Conservation (phyloP, 2,888 invertebrate species). For the Dryobotodes eremita region DNA sequence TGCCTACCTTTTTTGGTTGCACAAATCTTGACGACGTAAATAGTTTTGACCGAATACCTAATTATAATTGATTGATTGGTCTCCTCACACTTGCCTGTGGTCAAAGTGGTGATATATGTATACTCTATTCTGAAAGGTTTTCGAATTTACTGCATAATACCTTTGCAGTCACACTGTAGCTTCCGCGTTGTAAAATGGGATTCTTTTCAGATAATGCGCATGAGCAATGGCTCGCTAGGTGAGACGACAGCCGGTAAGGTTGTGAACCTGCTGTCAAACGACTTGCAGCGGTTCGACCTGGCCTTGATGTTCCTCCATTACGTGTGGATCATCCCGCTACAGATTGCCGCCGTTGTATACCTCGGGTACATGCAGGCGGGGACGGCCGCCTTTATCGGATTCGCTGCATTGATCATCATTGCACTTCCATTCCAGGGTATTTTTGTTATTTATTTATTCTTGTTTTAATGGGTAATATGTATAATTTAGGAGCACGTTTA, state of each 20-base stretch:
- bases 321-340: conserved; percentile 95
- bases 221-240: conserved; percentile 92
- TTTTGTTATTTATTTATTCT: neutral
- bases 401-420: conserved; percentile 92
- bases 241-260: conserved; percentile 97
- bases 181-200: neutral
- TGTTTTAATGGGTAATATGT: neutral
- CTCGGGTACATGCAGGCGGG: conserved; percentile 93
- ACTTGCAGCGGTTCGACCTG: conserved; percentile 96
- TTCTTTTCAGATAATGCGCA: conserved; percentile 82
- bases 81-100: neutral
- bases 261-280: conserved; percentile 96
- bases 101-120: neutral
- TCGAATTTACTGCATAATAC: neutral
- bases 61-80: neutral
- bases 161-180: neutral
- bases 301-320: conserved; percentile 94
- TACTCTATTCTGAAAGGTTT: neutral
- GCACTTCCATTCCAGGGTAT: conserved; percentile 95
- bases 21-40: neutral
- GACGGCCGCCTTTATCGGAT: conserved; percentile 92
- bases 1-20: neutral
- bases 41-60: neutral
- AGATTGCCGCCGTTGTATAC: conserved; percentile 92
- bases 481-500: neutral